phyloP scores from a whole-genome alignment of 2,113 vertebrate species.

The Riparia riparia region DNA sequence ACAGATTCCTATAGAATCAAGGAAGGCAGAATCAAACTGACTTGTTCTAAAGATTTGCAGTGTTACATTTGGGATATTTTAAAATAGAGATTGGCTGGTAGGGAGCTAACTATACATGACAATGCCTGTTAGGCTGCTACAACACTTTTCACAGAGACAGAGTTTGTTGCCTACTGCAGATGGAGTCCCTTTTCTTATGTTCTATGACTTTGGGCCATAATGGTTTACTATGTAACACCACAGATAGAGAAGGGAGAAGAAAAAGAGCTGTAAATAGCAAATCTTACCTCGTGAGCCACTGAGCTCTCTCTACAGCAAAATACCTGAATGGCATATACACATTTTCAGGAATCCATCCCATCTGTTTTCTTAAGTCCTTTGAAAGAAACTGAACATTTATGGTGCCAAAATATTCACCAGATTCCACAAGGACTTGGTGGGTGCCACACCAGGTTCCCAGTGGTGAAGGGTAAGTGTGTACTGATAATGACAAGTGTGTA shows the following conservation, averaged over 20 bases:
- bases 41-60: background rate
- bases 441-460: background rate
- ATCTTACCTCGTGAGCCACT: background rate
- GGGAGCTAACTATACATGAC: background rate
- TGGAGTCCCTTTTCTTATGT: background rate
- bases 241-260: background rate
- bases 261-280: background rate
- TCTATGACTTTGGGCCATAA: background rate
- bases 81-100: constrained; percentile 13
- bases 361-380: background rate
- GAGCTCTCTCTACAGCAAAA: background rate
- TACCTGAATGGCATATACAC: background rate
- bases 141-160: background rate
- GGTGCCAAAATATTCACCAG: background rate
- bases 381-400: background rate
- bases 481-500: background rate
- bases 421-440: background rate
- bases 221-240: background rate
- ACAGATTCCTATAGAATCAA: background rate
- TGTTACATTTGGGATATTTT: background rate
- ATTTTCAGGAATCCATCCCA: background rate
- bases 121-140: background rate
- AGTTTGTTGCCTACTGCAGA: background rate
- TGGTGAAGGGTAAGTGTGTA: background rate
- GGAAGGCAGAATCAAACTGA: background rate